Conservation (phyloP, 2,113 vertebrate genomes). For the Oceanites oceanicus region DNA sequence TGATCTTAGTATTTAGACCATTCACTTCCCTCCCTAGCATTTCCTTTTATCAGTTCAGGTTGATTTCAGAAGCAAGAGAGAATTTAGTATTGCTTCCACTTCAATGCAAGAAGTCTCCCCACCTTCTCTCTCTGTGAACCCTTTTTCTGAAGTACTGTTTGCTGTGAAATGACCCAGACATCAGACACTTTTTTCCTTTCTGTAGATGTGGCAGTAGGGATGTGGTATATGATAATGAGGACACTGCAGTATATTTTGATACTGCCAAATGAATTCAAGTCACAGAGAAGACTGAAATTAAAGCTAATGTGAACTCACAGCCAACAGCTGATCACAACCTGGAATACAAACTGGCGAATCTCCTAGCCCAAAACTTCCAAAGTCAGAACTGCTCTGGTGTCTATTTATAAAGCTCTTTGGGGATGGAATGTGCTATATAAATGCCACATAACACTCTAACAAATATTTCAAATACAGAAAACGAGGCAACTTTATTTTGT, state of each 20-base stretch:
- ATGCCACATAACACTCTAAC: not conserved
- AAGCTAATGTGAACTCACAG: not conserved
- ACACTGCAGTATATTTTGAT: not conserved
- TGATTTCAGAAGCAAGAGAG: not conserved
- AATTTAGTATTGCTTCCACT: not conserved
- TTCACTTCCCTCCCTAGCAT: not conserved
- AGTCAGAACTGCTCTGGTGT: not conserved
- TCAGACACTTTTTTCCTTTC: not conserved
- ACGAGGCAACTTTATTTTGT: conserved; percentile 40
- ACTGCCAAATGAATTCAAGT: not conserved
- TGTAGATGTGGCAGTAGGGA: not conserved
- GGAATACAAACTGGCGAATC: not conserved
- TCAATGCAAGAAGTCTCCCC: not conserved
- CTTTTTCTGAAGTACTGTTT: not conserved
- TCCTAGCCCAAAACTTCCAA: not conserved
- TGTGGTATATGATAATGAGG: not conserved
- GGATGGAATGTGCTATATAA: not conserved
- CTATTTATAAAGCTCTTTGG: not conserved
- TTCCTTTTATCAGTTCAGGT: not conserved
- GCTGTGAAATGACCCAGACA: not conserved
- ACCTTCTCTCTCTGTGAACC: not conserved
- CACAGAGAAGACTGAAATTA: not conserved
- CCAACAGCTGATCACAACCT: not conserved
- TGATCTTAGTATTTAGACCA: not conserved
- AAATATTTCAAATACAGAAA: conserved; percentile 27